Evolutionary conservation across 2,888 invertebrate genomes (phyloP).

Genomic region (Didymodactylos carnosus): DNA sequence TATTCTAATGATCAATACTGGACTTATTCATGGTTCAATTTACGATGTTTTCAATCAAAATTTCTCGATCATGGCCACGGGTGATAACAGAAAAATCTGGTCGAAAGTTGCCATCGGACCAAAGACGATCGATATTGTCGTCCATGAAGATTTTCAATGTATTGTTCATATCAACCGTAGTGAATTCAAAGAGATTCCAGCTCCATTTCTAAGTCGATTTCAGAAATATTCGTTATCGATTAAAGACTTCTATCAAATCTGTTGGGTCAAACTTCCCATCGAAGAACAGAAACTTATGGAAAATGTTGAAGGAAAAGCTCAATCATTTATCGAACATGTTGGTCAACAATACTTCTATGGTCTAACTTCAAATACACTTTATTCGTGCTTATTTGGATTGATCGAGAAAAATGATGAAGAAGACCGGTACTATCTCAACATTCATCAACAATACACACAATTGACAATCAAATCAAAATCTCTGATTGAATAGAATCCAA

Average conservation of each 20-base stretch:
- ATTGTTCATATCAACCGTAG: neutral
- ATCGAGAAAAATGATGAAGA: neutral
- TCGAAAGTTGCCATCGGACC: neutral
- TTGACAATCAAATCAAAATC: neutral
- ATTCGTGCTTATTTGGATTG: neutral
- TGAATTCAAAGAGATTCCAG: neutral
- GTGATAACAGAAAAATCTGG: neutral
- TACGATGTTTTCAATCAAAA: neutral
- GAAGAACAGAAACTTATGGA: neutral
- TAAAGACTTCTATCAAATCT: neutral
- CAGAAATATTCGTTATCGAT: neutral
- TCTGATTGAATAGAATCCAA: neutral
- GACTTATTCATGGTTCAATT: neutral
- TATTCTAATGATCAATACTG: neutral
- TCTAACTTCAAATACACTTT: neutral
- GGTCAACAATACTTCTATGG: neutral
- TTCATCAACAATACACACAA: neutral
- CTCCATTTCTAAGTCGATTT: neutral
- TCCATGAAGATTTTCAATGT: conserved; percentile 1
- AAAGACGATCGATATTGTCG: neutral
- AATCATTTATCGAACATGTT: neutral
- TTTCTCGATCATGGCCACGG: neutral
- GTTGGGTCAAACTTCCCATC: neutral
- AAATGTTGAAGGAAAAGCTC: neutral
- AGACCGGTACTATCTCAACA: neutral